Evolutionary conservation across 2,888 invertebrate genomes (phyloP).

Genomic region (Drosophila subquinaria): DNA sequence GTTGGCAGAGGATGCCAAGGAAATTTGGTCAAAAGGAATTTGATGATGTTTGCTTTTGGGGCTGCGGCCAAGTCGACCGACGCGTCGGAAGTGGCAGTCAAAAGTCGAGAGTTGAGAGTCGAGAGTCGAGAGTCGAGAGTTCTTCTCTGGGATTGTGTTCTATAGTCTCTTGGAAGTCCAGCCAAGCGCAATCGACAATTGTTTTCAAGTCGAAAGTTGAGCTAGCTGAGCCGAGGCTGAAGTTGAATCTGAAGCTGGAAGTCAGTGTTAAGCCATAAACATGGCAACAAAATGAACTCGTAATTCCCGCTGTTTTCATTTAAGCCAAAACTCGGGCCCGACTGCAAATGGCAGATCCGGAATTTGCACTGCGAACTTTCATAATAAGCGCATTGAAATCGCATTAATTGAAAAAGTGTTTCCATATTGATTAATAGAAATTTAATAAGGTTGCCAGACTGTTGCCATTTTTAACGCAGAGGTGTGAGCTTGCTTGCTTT

Average conservation of each 20-base stretch:
- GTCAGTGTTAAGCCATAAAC: conserved; percentile 28
- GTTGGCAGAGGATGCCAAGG: conserved; percentile 43
- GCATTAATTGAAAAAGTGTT: conserved; percentile 39
- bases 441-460: conserved; percentile 61
- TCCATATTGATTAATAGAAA: conserved; percentile 55
- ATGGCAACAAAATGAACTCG: conserved; percentile 34
- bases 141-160: conserved; percentile 25
- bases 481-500: neutral
- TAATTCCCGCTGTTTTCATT: conserved; percentile 27
- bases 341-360: conserved; percentile 36
- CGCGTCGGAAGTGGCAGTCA: conserved; percentile 47
- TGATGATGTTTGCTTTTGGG: conserved; percentile 58
- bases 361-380: conserved; percentile 50
- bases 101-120: conserved; percentile 27
- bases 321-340: conserved; percentile 5
- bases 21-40: conserved; percentile 68
- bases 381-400: conserved; percentile 61
- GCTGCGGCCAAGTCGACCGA: conserved; percentile 2
- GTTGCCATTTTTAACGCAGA: conserved; percentile 18
- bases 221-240: neutral
- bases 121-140: conserved; percentile 25
- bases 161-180: conserved; percentile 18
- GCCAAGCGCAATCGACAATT: conserved; percentile 63
- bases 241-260: conserved; percentile 5
- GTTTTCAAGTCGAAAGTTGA: conserved; percentile 42